Evolutionary conservation across 1,140 invertebrate genomes (phyloP), one percentile per base, ranked within the genome.

Genomic region (Triops cancriformis): DNA sequence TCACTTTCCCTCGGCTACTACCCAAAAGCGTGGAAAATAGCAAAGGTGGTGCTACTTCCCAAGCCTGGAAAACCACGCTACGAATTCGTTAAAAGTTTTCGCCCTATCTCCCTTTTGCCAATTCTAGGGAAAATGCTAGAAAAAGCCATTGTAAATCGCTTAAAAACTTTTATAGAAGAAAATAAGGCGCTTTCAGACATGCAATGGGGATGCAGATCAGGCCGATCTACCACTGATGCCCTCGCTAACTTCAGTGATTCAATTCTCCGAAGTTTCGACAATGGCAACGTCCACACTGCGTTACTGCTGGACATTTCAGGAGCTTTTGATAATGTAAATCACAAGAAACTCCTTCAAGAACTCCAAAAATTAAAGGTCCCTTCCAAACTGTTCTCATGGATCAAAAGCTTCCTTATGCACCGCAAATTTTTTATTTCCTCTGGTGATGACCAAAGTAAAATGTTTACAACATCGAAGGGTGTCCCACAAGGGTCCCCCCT

Each of bases 401-500:
- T n/a, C n/a, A n/a, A n/a, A n/a, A n/a, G n/a, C n/a, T n/a, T n/a
- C n/a, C n/a, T n/a, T n/a, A n/a, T n/a, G n/a, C n/a, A n/a, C n/a
- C n/a, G n/a, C n/a, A n/a, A n/a, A n/a, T n/a, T n/a, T n/a, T n/a
- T n/a, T 12, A 18, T 75, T 0, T 10, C n/a, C 74, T 28, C 11
- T n/a, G 28, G 4, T 26, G 1, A 23, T 75, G 23, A 31, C 28
- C 23, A 31, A 42, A 75, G 74, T 31, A 31, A 26, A 1, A 26
- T 42, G 10, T 41, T 26, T 75, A 9, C 28, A n/a, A n/a, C n/a
- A 75, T 1, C 28, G 10, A 26, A 75, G 28, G 74, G 74, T 31
- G 74, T 75, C 6, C 74, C 74, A 37, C 74, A 75, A n/a, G 74
- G 74, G 11, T 75, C 74, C 7, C 74, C 5, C 7, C 74, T 75